Conservation (phyloP, 2,797 vertebrate species). For the Anomalospiza imberbis region DNA sequence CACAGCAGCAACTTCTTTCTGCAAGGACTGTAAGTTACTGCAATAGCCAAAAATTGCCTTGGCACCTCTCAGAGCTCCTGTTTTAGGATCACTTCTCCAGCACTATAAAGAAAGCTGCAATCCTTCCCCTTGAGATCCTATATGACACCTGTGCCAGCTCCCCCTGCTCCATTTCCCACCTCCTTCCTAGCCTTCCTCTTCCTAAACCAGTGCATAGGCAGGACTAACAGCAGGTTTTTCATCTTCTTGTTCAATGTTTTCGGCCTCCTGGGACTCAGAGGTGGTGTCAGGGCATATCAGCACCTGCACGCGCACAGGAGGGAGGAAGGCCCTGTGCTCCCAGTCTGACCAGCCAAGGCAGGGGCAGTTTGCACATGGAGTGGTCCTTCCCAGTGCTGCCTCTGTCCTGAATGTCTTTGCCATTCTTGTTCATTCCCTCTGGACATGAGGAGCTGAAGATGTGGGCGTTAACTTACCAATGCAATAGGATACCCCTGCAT, state of each 20-base stretch:
- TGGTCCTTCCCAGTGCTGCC: background rate
- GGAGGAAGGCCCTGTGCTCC: background rate
- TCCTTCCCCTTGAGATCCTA: background rate
- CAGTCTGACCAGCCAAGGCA: background rate
- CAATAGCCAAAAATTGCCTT: background rate
- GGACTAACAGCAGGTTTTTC: background rate
- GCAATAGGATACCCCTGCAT: constrained; percentile 3
- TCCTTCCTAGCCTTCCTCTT: background rate
- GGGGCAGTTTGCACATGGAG: background rate
- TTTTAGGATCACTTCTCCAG: background rate
- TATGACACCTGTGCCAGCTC: background rate
- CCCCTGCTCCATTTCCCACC: background rate
- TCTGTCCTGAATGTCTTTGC: background rate
- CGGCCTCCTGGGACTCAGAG: background rate
- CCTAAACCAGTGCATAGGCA: background rate
- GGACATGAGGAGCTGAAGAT: background rate
- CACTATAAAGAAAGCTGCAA: background rate
- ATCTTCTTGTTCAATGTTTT: background rate
- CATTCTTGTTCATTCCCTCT: background rate
- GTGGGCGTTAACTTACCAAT: background rate
- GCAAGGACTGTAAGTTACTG: background rate
- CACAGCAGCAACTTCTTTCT: background rate
- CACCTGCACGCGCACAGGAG: background rate
- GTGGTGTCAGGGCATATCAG: background rate
- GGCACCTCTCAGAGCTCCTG: background rate